These are phyloP conservation scores for Drosophila infuscata DNA, from an alignment of 2,888 invertebrate genomes.

Conservation along the genomic window DNA sequence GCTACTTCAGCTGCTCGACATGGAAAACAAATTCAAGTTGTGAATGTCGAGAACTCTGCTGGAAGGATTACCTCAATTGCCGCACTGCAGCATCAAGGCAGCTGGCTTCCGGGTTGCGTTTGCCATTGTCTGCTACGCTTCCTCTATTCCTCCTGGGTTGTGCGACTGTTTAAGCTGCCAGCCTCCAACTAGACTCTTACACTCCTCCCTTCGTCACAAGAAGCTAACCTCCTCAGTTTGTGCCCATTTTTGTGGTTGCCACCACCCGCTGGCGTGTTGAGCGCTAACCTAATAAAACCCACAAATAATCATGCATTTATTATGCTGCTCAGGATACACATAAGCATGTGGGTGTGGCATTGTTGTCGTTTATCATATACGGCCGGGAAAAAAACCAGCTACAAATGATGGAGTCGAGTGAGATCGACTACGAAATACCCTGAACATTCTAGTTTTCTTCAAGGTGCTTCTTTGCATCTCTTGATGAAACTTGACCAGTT, in stretches of 20 bases:
- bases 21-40: slow-evolving; percentile 60
- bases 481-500: not conserved
- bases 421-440: not conserved
- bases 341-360: slow-evolving; percentile 29
- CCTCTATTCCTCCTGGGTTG: slow-evolving; percentile 17
- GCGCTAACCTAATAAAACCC: slow-evolving; percentile 68
- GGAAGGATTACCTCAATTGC: slow-evolving; percentile 71
- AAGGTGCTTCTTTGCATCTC: not conserved
- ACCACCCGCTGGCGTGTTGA: slow-evolving; percentile 52
- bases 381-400: slow-evolving; percentile 6
- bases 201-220: not conserved
- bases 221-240: not conserved
- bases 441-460: not conserved
- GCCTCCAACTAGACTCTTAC: not conserved
- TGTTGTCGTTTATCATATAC: slow-evolving; percentile 55
- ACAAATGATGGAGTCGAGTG: not conserved
- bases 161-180: slow-evolving; percentile 30
- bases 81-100: slow-evolving; percentile 23
- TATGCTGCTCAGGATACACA: slow-evolving; percentile 49
- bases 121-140: slow-evolving; percentile 23
- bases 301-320: slow-evolving; percentile 81
- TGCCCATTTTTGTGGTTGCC: slow-evolving; percentile 39
- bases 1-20: slow-evolving; percentile 58
- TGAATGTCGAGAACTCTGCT: slow-evolving; percentile 57
- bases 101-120: slow-evolving; percentile 42